Percentiles rank a stretch among this genome's conserved stretches.
These are phyloP conservation scores for Subacronicta megacephala DNA, from an alignment of 2,888 invertebrate species.

Conservation along the genomic window DNA sequence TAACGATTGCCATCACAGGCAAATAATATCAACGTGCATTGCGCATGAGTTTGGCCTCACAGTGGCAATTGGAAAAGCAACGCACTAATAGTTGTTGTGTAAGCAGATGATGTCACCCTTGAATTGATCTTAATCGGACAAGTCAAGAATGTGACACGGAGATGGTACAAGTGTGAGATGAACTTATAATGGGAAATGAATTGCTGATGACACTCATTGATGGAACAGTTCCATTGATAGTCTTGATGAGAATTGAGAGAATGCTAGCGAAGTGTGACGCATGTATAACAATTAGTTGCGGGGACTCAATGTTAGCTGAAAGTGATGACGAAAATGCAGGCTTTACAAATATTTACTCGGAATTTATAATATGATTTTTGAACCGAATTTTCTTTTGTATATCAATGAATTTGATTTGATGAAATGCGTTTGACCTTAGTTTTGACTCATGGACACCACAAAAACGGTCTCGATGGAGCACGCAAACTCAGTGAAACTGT, in stretches of 20 bases:
- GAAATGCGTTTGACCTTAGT: too few relatives aligned
- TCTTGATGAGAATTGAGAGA: conserved; percentile 12
- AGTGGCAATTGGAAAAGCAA: conserved; percentile 59
- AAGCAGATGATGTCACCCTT: conserved; percentile 71
- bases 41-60: conserved; percentile 62
- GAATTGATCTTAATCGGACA: conserved; percentile 70
- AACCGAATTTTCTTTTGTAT: neutral
- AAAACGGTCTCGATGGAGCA: too few relatives aligned
- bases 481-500: too few relatives aligned
- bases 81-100: conserved; percentile 66
- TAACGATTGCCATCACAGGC: conserved; percentile 36
- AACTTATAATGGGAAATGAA: conserved; percentile 24
- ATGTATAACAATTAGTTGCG: conserved; percentile 8
- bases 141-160: conserved; percentile 65
- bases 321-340: neutral
- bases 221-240: conserved; percentile 27
- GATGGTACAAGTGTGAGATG: conserved; percentile 41
- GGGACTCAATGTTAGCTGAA: neutral
- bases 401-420: too few relatives aligned
- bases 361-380: neutral
- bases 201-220: conserved; percentile 31
- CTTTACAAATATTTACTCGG: neutral
- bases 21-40: conserved; percentile 33
- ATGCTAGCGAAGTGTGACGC: neutral
- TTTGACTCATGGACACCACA: too few relatives aligned